Percentiles rank a stretch among this genome's conserved stretches.
phyloP scores from a whole-genome alignment of 1,140 invertebrate species.

The Drosophila lini region DNA sequence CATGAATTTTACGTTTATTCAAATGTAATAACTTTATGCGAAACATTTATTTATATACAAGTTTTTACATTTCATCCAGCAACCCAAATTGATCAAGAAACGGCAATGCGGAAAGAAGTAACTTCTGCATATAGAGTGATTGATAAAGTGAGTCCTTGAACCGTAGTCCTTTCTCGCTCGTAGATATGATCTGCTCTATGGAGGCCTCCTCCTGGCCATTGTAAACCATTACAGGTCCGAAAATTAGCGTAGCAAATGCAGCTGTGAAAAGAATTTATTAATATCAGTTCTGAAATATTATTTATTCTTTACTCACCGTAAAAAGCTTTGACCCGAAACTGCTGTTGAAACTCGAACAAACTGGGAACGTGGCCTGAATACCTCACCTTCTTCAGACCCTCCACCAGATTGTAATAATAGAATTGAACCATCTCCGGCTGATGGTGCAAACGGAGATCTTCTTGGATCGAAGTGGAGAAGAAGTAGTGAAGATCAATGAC shows the following conservation, averaged over 20 bases:
- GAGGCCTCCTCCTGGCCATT: constrained; percentile 64
- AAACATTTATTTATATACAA: too few relatives aligned
- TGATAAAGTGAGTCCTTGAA: constrained; percentile 43
- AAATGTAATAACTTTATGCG: too few relatives aligned
- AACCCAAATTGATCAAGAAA: constrained; percentile 19
- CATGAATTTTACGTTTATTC: too few relatives aligned
- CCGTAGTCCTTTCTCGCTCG: constrained; percentile 27
- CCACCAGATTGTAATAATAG: constrained; percentile 59
- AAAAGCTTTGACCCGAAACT: constrained; percentile 52
- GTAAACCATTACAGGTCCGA: constrained; percentile 56
- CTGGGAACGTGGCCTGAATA: constrained; percentile 54
- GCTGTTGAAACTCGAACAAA: constrained; percentile 57
- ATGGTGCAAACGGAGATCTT: constrained; percentile 1
- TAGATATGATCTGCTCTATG: constrained; percentile 39
- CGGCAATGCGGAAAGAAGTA: constrained; percentile 24
- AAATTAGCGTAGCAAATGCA: constrained; percentile 43
- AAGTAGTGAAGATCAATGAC: constrained; percentile 31
- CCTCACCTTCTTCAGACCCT: constrained; percentile 40
- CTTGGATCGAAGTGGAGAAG: constrained; percentile 15
- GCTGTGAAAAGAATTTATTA: neutral
- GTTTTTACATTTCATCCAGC: constrained; percentile 57
- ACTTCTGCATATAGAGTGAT: constrained; percentile 28
- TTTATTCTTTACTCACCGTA: constrained; percentile 43
- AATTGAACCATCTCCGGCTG: constrained; percentile 62
- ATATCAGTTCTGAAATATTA: too few relatives aligned